Conservation (phyloP, 2,888 invertebrate species). For the Lochmaea crataegi region DNA sequence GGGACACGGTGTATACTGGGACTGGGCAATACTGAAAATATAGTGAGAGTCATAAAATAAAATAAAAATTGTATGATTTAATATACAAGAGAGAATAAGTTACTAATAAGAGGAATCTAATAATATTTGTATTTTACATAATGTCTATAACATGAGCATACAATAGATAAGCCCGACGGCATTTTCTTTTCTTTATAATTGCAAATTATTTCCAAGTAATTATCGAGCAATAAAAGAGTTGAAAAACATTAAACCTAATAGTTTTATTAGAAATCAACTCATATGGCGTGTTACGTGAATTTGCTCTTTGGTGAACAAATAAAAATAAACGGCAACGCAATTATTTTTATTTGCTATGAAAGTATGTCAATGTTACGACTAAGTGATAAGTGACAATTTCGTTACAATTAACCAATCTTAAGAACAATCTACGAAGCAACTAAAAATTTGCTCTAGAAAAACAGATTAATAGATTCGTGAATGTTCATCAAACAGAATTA, state of each 20-base stretch:
- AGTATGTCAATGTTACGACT: slow-evolving; percentile 49
- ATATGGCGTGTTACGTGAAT: slow-evolving; percentile 7
- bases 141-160: too few relatives aligned
- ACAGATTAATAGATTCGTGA: too few relatives aligned
- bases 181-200: neutral
- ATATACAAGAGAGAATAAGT: too few relatives aligned
- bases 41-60: too few relatives aligned
- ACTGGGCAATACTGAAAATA: too few relatives aligned
- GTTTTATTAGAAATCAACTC: slow-evolving; percentile 5
- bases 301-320: slow-evolving; percentile 15
- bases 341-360: slow-evolving; percentile 43
- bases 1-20: too few relatives aligned
- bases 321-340: slow-evolving; percentile 14
- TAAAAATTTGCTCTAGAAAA: neutral
- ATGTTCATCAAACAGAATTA: too few relatives aligned
- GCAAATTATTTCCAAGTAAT: neutral
- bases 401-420: slow-evolving; percentile 31
- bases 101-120: too few relatives aligned
- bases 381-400: slow-evolving; percentile 46
- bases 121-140: too few relatives aligned
- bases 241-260: slow-evolving; percentile 1
- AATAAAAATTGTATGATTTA: too few relatives aligned
- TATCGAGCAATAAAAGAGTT: neutral
- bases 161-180: neutral
- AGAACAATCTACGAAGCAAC: neutral